Percentiles rank a stretch among this genome's conserved stretches.
Evolutionary conservation across 2,888 invertebrate species (phyloP).

Genomic region (Drosophila neutralis): DNA sequence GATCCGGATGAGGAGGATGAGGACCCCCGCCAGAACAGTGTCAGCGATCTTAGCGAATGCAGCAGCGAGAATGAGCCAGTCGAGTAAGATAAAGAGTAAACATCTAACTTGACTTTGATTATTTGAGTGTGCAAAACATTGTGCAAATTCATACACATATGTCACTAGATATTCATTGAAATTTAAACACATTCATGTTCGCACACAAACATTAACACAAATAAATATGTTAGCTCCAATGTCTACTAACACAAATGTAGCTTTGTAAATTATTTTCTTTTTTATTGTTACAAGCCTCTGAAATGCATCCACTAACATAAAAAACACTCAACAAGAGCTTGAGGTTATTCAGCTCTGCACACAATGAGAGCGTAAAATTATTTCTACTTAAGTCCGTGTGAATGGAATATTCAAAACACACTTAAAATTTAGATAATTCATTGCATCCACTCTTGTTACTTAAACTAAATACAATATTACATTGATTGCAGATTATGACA

Average conservation of each 20-base stretch:
- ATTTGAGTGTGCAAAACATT: not conserved
- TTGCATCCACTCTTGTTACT: not conserved
- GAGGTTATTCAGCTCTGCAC: not conserved
- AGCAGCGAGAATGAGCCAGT: slow-evolving; percentile 52
- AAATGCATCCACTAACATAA: not conserved
- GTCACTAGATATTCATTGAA: not conserved
- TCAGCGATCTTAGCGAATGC: slow-evolving; percentile 63
- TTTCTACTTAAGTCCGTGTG: not conserved
- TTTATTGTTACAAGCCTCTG: not conserved
- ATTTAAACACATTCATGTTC: not conserved
- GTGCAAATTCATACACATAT: not conserved
- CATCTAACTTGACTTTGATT: not conserved
- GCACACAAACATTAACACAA: not conserved
- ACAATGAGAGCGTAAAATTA: not conserved
- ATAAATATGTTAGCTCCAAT: not conserved
- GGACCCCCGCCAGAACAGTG: slow-evolving; percentile 28
- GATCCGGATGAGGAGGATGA: too few species aligned
- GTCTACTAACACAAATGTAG: not conserved
- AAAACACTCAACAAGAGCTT: not conserved
- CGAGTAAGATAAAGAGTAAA: not conserved
- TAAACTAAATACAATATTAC: not conserved
- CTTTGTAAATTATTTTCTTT: not conserved
- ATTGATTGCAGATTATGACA: not conserved
- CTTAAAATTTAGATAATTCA: not conserved
- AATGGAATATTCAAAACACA: not conserved